phyloP scores from a whole-genome alignment of 23 tunicate genomes.

The Halocynthia aurantium region DNA sequence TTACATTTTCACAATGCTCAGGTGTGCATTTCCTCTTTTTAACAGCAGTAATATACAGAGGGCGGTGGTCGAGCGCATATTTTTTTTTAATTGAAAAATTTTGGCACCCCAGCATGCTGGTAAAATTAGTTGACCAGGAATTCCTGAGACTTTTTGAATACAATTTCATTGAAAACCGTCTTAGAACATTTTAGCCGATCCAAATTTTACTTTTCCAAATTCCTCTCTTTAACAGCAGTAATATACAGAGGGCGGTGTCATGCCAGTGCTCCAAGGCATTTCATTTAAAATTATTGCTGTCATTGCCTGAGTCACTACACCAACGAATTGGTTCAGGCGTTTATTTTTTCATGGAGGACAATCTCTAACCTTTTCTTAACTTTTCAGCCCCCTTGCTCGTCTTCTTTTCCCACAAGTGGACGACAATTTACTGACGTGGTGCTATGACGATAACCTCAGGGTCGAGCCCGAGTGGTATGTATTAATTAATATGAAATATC shows the following conservation, averaged over 20 bases:
- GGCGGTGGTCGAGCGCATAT: too few relatives aligned
- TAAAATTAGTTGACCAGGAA: neutral
- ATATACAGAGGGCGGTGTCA: too few relatives aligned
- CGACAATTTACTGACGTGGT: conserved; percentile 71
- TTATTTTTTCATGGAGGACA: neutral
- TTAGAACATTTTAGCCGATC: too few relatives aligned
- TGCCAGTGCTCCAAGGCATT: too few relatives aligned
- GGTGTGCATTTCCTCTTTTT: conserved; percentile 29
- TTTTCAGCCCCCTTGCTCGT: conserved; percentile 78
- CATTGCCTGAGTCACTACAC: too few relatives aligned
- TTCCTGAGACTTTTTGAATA: too few relatives aligned
- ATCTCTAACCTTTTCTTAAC: conserved; percentile 4
- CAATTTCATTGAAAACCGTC: too few relatives aligned
- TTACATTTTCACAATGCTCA: conserved; percentile 98
- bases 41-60: too few relatives aligned
- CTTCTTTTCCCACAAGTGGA: conserved; percentile 75
- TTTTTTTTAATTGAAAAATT: neutral
- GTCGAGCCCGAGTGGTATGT: conserved; percentile 89
- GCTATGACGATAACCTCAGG: conserved; percentile 85
- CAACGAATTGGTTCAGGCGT: neutral
- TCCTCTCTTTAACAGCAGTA: too few relatives aligned
- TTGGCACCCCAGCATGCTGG: neutral
- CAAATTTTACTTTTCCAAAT: too few relatives aligned
- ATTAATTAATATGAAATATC: neutral
- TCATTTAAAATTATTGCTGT: too few relatives aligned